Conservation (phyloP, 92 coral and sea anemone genomes). For the Meandrina meandrites region DNA sequence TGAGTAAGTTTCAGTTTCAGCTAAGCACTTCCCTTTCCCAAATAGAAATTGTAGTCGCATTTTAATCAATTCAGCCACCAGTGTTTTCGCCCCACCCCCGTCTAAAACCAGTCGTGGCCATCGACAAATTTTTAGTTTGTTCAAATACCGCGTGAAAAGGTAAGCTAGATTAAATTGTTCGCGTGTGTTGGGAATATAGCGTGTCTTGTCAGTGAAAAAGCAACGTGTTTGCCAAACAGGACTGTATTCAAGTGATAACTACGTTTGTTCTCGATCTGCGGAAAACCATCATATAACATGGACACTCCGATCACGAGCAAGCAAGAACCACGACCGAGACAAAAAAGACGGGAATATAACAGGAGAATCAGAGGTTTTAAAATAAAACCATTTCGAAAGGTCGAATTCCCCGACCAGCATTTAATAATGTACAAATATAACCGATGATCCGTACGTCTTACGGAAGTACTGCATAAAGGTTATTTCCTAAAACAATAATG, state of each 20-base stretch:
- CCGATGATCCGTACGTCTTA: conserved; percentile 22
- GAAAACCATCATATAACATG: no score
- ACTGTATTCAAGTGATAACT: background rate
- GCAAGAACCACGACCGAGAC: no score
- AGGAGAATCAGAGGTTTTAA: background rate
- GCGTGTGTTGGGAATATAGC: background rate
- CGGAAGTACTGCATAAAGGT: conserved; percentile 34
- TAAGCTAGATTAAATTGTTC: background rate
- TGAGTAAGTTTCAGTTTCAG: conserved; percentile 8
- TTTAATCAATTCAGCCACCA: conserved; percentile 34
- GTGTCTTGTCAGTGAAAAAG: background rate
- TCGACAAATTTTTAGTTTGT: conserved; percentile 12
- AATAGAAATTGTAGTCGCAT: background rate
- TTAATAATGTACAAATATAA: conserved; percentile 18
- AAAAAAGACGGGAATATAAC: background rate
- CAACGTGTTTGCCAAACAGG: background rate
- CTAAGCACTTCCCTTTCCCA: conserved; percentile 21
- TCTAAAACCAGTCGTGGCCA: conserved; percentile 19
- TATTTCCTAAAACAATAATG: conserved; percentile 22
- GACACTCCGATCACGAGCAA: no score
- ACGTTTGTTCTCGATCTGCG: background rate
- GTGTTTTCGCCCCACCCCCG: conserved; percentile 56
- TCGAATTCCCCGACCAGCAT: background rate
- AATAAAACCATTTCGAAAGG: background rate
- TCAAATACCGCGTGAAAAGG: conserved; percentile 22